Base-by-base conservation (phyloP, 2,888 invertebrate genomes). In the Melanotus villosus region DNA sequence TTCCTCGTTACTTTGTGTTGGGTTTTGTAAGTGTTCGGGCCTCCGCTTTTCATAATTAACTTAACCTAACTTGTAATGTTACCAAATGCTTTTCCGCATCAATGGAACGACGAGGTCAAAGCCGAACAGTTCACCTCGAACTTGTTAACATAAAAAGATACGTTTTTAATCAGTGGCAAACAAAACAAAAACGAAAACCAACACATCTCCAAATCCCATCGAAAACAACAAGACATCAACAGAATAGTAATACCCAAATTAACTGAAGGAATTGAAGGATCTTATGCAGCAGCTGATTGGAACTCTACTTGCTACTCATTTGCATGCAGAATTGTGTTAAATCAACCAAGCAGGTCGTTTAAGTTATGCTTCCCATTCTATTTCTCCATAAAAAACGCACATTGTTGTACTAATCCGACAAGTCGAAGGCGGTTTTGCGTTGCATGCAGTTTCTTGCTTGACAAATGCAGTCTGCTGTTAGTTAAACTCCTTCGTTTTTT, bases 1-100 rank as follows among this genome's bases (percentile, higher is more conserved):
- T 82, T 81, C 78, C 80, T 80, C 82, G 80, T 83, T 83, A 83
- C 80, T 82, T 80, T 79, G 79, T 80, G 80, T 79, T 79, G 79
- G 78, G 80, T 79, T 78, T 80, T 79, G 75, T 80, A 74, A 75
- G 76, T 76, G 75, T 76, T 75, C 75, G 71, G 72, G 73, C 73
- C 73, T 74, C 75, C 73, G 76, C 73, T 72, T 76, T 76, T 76
- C 77, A 76, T 79, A 79, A 80, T 80, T 79, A 78, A 80, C 76
- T 78, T 79, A 76, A 74, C 74, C 73, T 59, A 75, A 77, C 72
- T 76, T 76, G 71, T 76, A 76, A 75, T 71, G 73, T 73, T 75
- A 75, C 68, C 65, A 69, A 69, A 72, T 70, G 67, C 59, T 63
- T 64, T 50, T 58, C 38, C 18, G 34, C 54, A 26, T 47, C 56